phyloP scores from a whole-genome alignment of 2,888 invertebrate species.

The Halictus quadricinctus region DNA sequence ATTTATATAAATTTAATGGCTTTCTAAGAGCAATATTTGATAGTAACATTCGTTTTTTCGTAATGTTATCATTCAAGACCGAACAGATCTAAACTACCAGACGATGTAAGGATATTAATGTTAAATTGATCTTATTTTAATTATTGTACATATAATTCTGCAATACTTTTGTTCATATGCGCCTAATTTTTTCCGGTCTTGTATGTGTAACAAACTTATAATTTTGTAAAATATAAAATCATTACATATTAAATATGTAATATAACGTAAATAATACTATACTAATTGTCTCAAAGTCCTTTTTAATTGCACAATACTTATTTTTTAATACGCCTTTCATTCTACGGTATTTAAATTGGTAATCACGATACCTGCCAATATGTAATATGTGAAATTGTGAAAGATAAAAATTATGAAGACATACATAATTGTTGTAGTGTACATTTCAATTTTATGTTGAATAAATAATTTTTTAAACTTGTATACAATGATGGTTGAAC shows the following conservation, averaged over 20 bases:
- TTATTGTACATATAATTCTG: neutral
- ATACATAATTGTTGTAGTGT: neutral
- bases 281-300: neutral
- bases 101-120: neutral
- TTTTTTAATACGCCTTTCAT: neutral
- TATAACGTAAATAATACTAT: neutral
- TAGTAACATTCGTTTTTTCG: neutral
- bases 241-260: constrained; percentile 8
- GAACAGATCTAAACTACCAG: neutral
- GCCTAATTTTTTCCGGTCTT: neutral
- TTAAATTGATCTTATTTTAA: neutral
- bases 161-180: neutral
- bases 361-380: neutral
- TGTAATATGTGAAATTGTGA: neutral
- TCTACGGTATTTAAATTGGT: neutral
- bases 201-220: neutral
- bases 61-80: neutral
- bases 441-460: neutral
- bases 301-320: neutral
- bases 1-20: constrained; percentile 10
- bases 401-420: neutral
- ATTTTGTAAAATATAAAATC: neutral
- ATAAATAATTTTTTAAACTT: neutral
- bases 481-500: neutral
- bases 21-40: neutral